phyloP scores from a whole-genome alignment of 2,888 invertebrate genomes.

The Punctoribates punctum region DNA sequence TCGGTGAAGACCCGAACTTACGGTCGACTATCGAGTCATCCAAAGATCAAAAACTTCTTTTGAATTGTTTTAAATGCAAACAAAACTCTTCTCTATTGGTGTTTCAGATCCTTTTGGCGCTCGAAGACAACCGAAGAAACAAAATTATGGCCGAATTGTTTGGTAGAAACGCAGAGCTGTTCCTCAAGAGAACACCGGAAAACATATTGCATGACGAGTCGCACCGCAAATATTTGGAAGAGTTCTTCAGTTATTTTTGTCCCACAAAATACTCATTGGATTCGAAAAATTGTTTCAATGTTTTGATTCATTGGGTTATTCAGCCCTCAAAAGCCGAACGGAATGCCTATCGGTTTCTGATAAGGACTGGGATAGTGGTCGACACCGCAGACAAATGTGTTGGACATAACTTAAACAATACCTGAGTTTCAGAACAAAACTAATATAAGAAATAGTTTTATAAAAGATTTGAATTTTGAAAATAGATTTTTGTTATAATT shows the following conservation, averaged over 20 bases:
- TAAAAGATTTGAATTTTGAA: neutral
- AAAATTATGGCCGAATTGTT: conserved; percentile 16
- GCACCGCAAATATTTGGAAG: neutral
- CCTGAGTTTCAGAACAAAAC: neutral
- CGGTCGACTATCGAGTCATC: neutral
- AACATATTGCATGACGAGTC: neutral
- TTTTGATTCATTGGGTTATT: conserved; percentile 16
- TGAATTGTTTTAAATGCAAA: conserved; percentile 26
- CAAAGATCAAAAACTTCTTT: neutral
- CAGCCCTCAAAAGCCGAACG: neutral
- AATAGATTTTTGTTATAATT: no score
- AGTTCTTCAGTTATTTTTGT: neutral
- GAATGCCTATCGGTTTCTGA: neutral
- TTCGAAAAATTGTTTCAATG: neutral
- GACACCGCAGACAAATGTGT: conserved; percentile 10
- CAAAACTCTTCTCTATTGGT: conserved; percentile 5
- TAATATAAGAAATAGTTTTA: neutral
- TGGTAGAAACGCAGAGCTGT: conserved; percentile 18
- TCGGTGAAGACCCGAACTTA: neutral
- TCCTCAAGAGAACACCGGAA: neutral
- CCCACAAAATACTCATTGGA: neutral
- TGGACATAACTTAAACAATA: neutral
- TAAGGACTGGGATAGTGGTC: neutral
- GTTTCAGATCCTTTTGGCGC: neutral
- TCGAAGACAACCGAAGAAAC: neutral